Evolutionary conservation across 2,888 invertebrate genomes (phyloP).

Genomic region (Dione vanillae): DNA sequence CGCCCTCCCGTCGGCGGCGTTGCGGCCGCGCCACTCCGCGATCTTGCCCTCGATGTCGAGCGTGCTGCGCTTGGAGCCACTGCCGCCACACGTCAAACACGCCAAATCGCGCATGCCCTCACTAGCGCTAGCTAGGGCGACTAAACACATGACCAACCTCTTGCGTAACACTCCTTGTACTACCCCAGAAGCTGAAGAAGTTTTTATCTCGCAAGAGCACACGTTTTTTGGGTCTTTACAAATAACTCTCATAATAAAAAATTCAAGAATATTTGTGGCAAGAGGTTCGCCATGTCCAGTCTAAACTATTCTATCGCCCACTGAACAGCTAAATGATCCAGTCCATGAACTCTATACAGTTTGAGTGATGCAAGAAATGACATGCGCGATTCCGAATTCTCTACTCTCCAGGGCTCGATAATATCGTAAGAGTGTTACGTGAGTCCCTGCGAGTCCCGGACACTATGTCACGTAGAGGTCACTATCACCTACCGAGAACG

Average conservation of each 20-base stretch:
- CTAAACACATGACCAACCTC: neutral
- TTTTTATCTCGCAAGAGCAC: neutral
- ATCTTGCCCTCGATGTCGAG: slow-evolving; percentile 83
- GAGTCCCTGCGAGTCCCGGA: slow-evolving; percentile 25
- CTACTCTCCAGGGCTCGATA: slow-evolving; percentile 21
- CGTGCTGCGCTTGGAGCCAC: slow-evolving; percentile 80
- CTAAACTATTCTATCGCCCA: slow-evolving; percentile 29
- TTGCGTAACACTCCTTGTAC: neutral
- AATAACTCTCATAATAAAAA: neutral
- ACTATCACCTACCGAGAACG: slow-evolving; percentile 33
- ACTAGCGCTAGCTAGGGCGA: slow-evolving; percentile 20
- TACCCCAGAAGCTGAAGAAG: neutral
- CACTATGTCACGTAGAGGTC: slow-evolving; percentile 20
- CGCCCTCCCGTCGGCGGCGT: slow-evolving; percentile 48
- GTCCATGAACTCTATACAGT: slow-evolving; percentile 14
- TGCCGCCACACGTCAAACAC: slow-evolving; percentile 49
- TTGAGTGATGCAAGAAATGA: slow-evolving; percentile 25
- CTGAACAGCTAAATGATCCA: slow-evolving; percentile 19
- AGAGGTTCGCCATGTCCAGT: slow-evolving; percentile 4
- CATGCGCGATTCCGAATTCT: slow-evolving; percentile 36
- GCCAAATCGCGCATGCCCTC: slow-evolving; percentile 39
- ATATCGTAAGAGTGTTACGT: slow-evolving; percentile 18
- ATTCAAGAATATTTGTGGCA: neutral
- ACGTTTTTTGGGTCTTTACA: neutral
- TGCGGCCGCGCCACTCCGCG: slow-evolving; percentile 74